Percentiles rank a stretch among this genome's conserved stretches.
Conservation (phyloP, 2,888 invertebrate species). For the Spialia ferax region DNA sequence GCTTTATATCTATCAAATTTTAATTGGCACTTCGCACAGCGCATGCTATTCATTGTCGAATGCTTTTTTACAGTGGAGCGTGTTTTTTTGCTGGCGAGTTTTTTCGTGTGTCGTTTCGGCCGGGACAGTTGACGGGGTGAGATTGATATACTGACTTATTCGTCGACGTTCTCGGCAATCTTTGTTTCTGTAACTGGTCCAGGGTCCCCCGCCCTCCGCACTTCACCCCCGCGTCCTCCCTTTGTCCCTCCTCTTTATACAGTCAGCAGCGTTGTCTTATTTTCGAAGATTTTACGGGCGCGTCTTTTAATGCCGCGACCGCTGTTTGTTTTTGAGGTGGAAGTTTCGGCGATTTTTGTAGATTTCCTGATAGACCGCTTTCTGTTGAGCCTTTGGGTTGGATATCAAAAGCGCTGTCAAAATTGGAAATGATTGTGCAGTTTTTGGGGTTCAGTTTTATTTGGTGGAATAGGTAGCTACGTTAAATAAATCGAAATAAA, state of each 20-base stretch:
- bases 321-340: conserved; percentile 52
- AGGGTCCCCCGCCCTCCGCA: conserved; percentile 51
- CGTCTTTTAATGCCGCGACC: conserved; percentile 44
- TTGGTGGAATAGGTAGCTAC: no score
- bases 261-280: conserved; percentile 76
- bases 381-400: conserved; percentile 26
- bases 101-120: conserved; percentile 82
- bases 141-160: conserved; percentile 84
- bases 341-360: conserved; percentile 49
- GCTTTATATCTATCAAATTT: conserved; percentile 81
- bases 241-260: conserved; percentile 79
- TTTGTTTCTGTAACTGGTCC: conserved; percentile 83
- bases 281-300: conserved; percentile 68
- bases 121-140: conserved; percentile 79
- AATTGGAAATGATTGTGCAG: neutral
- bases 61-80: conserved; percentile 68
- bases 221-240: conserved; percentile 63
- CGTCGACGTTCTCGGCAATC: conserved; percentile 81
- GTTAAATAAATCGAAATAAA: neutral
- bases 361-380: conserved; percentile 30
- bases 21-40: conserved; percentile 85
- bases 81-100: conserved; percentile 72
- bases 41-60: conserved; percentile 82
- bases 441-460: neutral
- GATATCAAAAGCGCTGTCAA: conserved; percentile 13